A percentile compares a stretch with the other conserved stretches of the same genome.
phyloP scores from a whole-genome alignment of 2,797 vertebrate genomes.

The Neostethus bicornis region DNA sequence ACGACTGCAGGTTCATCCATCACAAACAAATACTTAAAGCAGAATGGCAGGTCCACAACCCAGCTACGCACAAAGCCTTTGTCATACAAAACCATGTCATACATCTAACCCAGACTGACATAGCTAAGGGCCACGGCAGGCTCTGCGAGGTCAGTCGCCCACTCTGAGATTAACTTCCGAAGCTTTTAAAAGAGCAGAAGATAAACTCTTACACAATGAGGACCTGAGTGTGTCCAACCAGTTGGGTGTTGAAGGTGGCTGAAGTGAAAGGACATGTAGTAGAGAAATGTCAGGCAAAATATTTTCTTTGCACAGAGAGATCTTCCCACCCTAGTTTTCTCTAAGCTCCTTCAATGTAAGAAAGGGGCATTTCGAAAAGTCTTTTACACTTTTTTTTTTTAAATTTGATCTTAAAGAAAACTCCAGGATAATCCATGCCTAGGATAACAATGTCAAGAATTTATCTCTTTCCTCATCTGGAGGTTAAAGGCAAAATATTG shows the following conservation, averaged over 20 bases:
- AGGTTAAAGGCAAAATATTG: too few relatives aligned
- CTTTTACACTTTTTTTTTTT: too few relatives aligned
- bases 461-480: too few relatives aligned
- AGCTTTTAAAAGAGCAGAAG: neutral
- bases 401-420: too few relatives aligned
- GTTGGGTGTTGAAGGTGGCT: neutral
- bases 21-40: neutral
- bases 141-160: neutral
- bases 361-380: too few relatives aligned
- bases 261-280: neutral
- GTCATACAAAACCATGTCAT: neutral
- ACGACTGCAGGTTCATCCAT: neutral
- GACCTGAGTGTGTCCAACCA: neutral
- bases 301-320: too few relatives aligned
- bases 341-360: too few relatives aligned
- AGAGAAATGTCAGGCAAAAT: too few relatives aligned
- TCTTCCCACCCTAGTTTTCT: too few relatives aligned
- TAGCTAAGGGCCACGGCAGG: neutral
- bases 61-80: neutral
- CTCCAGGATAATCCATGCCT: too few relatives aligned
- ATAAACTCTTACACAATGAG: too few relatives aligned
- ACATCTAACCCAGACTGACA: neutral
- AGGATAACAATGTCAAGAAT: too few relatives aligned
- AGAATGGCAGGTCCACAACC: neutral
- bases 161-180: neutral